Percentiles rank a stretch among this genome's conserved stretches.
Evolutionary conservation across 2,797 vertebrate species (phyloP).

Genomic region (Salarias fasciatus): DNA sequence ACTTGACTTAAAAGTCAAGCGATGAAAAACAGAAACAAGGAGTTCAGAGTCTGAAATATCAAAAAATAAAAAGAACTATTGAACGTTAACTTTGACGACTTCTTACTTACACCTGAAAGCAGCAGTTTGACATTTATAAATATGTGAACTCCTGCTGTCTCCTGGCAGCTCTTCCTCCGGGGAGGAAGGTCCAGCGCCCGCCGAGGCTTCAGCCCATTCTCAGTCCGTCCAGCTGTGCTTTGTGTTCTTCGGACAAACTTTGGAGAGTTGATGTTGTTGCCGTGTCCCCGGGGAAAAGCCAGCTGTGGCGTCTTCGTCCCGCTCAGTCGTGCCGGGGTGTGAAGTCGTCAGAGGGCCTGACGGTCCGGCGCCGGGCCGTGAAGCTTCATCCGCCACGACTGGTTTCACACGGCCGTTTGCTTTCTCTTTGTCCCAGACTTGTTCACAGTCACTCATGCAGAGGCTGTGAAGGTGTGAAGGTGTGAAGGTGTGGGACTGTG

Average conservation of each 20-base stretch:
- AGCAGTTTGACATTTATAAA: too few species aligned
- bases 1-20: too few species aligned
- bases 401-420: slow-evolving; percentile 8
- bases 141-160: too few species aligned
- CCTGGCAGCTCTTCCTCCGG: too few species aligned
- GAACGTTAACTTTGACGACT: too few species aligned
- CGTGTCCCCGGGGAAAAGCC: slow-evolving; percentile 1
- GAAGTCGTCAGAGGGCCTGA: slow-evolving; percentile 41
- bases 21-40: too few species aligned
- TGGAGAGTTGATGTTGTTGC: too few species aligned
- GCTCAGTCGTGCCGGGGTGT: slow-evolving; percentile 46
- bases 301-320: slow-evolving; percentile 52
- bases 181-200: too few species aligned
- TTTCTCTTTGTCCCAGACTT: background rate
- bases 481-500: slow-evolving; percentile 7
- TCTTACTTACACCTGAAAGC: too few species aligned
- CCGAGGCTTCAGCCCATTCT: too few species aligned
- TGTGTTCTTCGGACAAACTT: slow-evolving; percentile 26
- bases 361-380: slow-evolving; percentile 7
- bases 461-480: background rate
- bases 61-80: too few species aligned
- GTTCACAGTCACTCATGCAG: background rate
- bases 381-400: slow-evolving; percentile 11
- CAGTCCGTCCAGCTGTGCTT: background rate
- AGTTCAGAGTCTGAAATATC: too few species aligned